phyloP scores from a whole-genome alignment of 1,140 invertebrate genomes.

The Aethina tumida region DNA sequence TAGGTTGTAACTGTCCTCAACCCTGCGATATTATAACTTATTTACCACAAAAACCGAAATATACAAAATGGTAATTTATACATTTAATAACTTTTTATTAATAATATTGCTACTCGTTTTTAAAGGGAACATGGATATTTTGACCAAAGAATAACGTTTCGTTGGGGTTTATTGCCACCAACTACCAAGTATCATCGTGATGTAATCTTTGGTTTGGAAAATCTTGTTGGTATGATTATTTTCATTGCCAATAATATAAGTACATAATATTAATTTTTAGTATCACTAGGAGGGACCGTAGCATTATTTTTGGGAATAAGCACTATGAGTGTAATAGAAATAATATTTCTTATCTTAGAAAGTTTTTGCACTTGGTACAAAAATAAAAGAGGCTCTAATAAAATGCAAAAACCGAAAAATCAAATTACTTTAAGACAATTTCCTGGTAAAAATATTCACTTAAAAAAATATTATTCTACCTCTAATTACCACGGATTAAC shows the following conservation, averaged over 20 bases:
- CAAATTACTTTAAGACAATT: constrained; percentile 4
- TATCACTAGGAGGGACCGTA: constrained; percentile 40
- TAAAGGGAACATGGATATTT: constrained; percentile 25
- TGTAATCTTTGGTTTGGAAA: constrained; percentile 46
- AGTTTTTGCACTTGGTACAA: constrained; percentile 6
- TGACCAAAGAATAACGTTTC: constrained; percentile 25
- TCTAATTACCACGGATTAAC: neutral
- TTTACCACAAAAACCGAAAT: constrained; percentile 43
- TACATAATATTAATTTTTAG: constrained; percentile 32
- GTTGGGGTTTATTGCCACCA: constrained; percentile 35
- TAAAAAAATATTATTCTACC: constrained; percentile 1
- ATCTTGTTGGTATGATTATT: constrained; percentile 39
- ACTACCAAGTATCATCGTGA: constrained; percentile 41
- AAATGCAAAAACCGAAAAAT: constrained; percentile 1
- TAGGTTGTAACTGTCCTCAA: constrained; percentile 44
- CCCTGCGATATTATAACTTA: constrained; percentile 45
- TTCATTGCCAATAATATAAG: too few relatives aligned
- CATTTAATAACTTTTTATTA: neutral
- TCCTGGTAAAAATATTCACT: constrained; percentile 3
- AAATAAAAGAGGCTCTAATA: constrained; percentile 4
- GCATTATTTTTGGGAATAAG: constrained; percentile 42
- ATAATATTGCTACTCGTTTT: constrained; percentile 1
- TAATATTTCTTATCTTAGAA: constrained; percentile 22
- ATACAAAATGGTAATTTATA: constrained; percentile 31
- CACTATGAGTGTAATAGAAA: constrained; percentile 40